phyloP scores from a whole-genome alignment of 1,140 invertebrate species.

The Drosophila punjabiensis region DNA sequence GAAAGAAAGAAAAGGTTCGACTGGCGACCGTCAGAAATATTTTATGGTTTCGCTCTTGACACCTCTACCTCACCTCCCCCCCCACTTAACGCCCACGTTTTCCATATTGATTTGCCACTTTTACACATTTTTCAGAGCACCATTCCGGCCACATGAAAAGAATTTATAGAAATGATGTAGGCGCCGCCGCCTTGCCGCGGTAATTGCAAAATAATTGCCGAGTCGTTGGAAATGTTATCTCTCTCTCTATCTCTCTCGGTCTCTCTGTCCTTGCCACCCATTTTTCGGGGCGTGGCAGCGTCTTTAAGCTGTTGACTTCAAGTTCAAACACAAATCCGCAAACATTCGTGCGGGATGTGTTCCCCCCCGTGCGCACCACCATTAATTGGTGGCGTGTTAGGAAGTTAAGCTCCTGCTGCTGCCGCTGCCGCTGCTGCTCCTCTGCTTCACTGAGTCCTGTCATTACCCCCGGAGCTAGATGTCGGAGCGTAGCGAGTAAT shows the following conservation, averaged over 20 bases:
- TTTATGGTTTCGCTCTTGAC: constrained; percentile 67
- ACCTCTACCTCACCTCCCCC: constrained; percentile 23
- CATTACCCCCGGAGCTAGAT: constrained; percentile 59
- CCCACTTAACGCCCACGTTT: constrained; percentile 19
- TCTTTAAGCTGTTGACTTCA: constrained; percentile 60
- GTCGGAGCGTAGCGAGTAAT: constrained; percentile 58
- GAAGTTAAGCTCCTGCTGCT: constrained; percentile 62
- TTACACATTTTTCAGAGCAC: constrained; percentile 23
- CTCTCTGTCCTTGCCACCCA: background rate
- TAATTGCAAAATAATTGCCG: constrained; percentile 55
- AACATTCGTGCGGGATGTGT: constrained; percentile 41
- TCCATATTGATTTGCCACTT: constrained; percentile 59
- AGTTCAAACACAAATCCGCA: constrained; percentile 65
- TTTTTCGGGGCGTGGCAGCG: constrained; percentile 36
- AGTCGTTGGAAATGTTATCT: constrained; percentile 29
- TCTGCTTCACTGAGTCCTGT: constrained; percentile 49
- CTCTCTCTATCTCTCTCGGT: background rate
- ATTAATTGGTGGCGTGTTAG: constrained; percentile 68
- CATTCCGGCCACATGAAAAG: constrained; percentile 12
- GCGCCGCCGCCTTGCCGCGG: constrained; percentile 22
- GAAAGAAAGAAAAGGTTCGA: constrained; percentile 45
- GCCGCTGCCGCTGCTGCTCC: constrained; percentile 29
- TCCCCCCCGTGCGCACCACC: constrained; percentile 17
- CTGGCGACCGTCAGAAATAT: constrained; percentile 62
- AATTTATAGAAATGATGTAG: constrained; percentile 19